Evolutionary conservation across 2,888 invertebrate genomes (phyloP), one percentile per base, ranked within the genome.

Genomic region (Aleiodes alternator): DNA sequence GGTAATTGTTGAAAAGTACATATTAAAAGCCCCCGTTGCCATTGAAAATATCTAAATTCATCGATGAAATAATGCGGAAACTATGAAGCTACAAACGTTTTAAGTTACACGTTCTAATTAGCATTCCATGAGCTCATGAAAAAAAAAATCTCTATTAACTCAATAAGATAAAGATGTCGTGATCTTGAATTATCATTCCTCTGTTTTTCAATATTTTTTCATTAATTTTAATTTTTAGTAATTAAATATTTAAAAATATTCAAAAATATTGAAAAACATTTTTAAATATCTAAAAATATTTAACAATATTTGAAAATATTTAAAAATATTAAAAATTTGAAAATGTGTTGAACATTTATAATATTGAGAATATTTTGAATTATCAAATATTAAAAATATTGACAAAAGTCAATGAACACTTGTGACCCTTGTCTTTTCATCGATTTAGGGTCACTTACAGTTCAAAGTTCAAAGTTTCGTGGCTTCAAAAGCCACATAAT

Each of bases 401-500:
- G 9, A 14, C n/a, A 16, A 43, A 64, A 48, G 38, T 64, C 7
- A 23, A 16, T 64, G 16, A 64, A 64, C 64, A 9, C 29, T 43
- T 64, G 23, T 48, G 48, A 48, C 11, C 48, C 64, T 48, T 48
- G 48, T 48, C 14, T 48, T 64, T 64, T 64, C 6, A 64, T 64
- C 48, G 48, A 64, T 43, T 64, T 16, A 38, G 3, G 38, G 43
- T 14, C 38, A 43, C 16, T 14, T 38, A 16, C 16, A 23, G 23
- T 23, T 23, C 23, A 23, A 23, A 23, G 23, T 23, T 14, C 23
- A 7, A 64, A 64, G 43, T 48, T 64, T 43, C 64, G 16, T 12
- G 23, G 64, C 16, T 64, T 64, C 64, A 64, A 64, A 23, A 43
- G 43, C 64, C 48, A 64, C 61, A 43, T 61, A 61, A 61, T 61